A percentile compares a stretch with the other conserved stretches of the same genome.
These are phyloP conservation scores for Lithosia quadra DNA, from an alignment of 2,888 invertebrate genomes.

Conservation along the genomic window DNA sequence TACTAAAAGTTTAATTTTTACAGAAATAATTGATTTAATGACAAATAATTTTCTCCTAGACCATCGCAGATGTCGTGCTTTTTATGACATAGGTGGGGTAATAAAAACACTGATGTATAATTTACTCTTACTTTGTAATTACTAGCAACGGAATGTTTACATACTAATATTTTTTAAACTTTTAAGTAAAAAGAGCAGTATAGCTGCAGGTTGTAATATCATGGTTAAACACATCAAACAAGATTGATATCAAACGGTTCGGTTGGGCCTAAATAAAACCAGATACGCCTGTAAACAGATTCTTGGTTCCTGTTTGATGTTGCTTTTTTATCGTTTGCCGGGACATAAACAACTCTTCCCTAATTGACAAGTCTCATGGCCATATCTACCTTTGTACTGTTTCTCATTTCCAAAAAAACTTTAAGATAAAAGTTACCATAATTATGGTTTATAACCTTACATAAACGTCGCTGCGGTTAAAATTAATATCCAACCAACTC, in stretches of 20 bases:
- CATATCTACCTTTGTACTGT: constrained; percentile 48
- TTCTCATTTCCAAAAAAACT: constrained; percentile 36
- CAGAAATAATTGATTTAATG: background rate
- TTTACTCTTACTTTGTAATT: constrained; percentile 6
- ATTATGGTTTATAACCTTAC: constrained; percentile 21
- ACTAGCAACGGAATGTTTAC: constrained; percentile 26
- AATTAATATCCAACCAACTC: constrained; percentile 27
- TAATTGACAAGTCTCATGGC: constrained; percentile 65
- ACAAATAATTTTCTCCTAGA: background rate
- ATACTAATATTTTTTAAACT: constrained; percentile 27
- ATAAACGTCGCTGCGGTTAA: constrained; percentile 29
- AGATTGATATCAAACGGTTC: constrained; percentile 72
- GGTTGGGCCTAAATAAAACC: constrained; percentile 77
- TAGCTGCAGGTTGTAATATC: constrained; percentile 50
- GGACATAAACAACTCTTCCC: constrained; percentile 59
- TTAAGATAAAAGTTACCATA: constrained; percentile 17
- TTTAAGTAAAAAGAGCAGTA: constrained; percentile 36
- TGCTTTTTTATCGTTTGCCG: constrained; percentile 63
- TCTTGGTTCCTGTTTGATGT: constrained; percentile 71
- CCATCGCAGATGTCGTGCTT: background rate
- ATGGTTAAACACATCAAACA: constrained; percentile 78
- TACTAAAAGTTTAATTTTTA: background rate
- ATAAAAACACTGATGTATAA: background rate
- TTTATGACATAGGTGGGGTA: background rate
- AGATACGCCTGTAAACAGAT: constrained; percentile 69